A percentile compares a stretch with the other conserved stretches of the same genome.
Conservation (phyloP, 2,888 invertebrate genomes). For the Nomada fabriciana region DNA sequence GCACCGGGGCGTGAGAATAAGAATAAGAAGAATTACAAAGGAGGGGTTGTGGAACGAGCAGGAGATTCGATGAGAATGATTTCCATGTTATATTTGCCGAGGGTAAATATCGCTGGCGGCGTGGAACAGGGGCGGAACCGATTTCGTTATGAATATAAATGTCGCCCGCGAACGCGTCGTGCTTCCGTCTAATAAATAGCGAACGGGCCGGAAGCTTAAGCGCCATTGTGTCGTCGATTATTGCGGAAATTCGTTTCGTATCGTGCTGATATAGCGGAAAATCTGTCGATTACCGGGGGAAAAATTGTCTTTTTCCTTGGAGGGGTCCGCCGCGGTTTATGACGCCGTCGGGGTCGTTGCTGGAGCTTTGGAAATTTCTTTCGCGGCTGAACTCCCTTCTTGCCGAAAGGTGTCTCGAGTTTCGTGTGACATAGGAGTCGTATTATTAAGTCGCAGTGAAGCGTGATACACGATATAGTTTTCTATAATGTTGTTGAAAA, state of each 20-base stretch:
- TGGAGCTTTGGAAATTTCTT: background rate
- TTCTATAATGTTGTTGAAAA: too few species aligned
- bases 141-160: conserved; percentile 76
- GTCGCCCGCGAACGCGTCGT: conserved; percentile 41
- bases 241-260: conserved; percentile 32
- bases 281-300: conserved; percentile 30
- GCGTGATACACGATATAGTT: too few species aligned
- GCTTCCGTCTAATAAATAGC: conserved; percentile 50
- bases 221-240: conserved; percentile 39
- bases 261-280: conserved; percentile 33
- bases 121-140: conserved; percentile 48
- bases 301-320: conserved; percentile 11
- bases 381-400: background rate
- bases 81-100: conserved; percentile 71
- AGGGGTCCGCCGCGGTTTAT: background rate
- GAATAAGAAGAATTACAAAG: conserved; percentile 29
- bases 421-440: too few species aligned
- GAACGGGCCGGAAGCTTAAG: conserved; percentile 22
- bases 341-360: background rate
- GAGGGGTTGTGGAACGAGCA: conserved; percentile 24
- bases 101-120: conserved; percentile 74
- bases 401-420: background rate
- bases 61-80: conserved; percentile 70
- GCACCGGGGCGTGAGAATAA: conserved; percentile 42
- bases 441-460: too few species aligned